phyloP scores from a whole-genome alignment of 2,113 vertebrate species.

The Chloroceryle aenea region DNA sequence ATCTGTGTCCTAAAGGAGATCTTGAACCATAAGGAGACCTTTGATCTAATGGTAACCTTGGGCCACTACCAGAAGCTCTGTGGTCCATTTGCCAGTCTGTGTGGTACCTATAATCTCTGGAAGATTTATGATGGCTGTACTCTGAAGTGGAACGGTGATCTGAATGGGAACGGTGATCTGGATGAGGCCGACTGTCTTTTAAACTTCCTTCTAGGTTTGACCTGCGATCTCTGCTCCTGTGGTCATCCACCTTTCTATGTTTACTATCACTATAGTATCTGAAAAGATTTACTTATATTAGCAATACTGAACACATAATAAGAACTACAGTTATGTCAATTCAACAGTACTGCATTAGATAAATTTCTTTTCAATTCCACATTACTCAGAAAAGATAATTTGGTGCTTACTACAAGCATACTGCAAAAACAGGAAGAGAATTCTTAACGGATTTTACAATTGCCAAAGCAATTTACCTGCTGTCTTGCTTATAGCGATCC shows the following conservation, averaged over 20 bases:
- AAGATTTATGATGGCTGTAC: conserved; percentile 85
- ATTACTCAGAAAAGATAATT: background rate
- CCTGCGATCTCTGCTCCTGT: conserved; percentile 88
- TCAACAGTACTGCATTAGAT: background rate
- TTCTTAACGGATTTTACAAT: background rate
- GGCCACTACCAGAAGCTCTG: conserved; percentile 87
- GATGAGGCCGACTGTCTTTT: conserved; percentile 84
- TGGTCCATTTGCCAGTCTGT: conserved; percentile 96
- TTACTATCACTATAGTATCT: conserved; percentile 91
- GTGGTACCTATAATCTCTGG: conserved; percentile 92
- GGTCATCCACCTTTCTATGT: conserved; percentile 92
- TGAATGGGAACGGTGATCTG: conserved; percentile 76
- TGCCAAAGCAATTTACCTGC: conserved; percentile 67
- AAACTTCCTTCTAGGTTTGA: conserved; percentile 80
- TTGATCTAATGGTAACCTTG: conserved; percentile 91
- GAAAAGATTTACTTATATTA: conserved; percentile 32
- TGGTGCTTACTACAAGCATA: background rate
- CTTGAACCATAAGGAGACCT: conserved; percentile 91
- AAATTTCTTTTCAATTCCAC: conserved; percentile 1
- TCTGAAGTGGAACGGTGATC: conserved; percentile 82
- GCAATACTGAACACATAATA: conserved; percentile 21
- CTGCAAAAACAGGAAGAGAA: background rate
- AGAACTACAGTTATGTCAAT: conserved; percentile 29
- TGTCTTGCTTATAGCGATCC: conserved; percentile 92
- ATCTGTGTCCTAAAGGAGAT: conserved; percentile 87